Base-by-base conservation (phyloP, 2,113 vertebrate genomes). In the Microcebus tavaratra region DNA sequence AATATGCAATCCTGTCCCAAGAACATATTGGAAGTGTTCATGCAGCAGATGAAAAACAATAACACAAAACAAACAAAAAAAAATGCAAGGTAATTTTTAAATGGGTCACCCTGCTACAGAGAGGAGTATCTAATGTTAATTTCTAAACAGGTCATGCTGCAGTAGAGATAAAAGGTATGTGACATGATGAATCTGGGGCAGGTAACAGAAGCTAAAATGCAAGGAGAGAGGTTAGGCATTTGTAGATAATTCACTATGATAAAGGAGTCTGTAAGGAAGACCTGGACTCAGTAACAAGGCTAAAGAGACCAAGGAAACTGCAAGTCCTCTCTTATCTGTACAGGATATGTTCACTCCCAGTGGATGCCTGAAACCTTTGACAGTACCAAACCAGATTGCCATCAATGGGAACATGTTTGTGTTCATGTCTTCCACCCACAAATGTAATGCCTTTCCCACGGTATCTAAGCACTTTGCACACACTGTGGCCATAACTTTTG, bases 31-130 rank as follows among this genome's bases (percentile, higher is more conserved):
- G 17, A 78, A 57, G 8, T 57, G 14, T 84, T 92, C 29, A 17
- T 45, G 18, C 7, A 39, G 27, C 59, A 75, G 36, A 65, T 6
- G 39, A 79, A 73, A 94, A 85, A 36, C 57, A 39, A 68, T 4
- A 86, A 82, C 17, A 76, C 39, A 34, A 55, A n/a, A 79, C 48
- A 81, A 53, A 70, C 14, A 82, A 53, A 45, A 45, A 45, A 20
- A 85, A 57, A 63, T 63, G 25, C 53, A 81, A 76, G 70, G 27
- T 93, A 81, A 88, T 72, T 88, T 65, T 53, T 63, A 97, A 94
- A 82, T 81, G 79, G 85, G 73, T 73, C 65, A 80, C 27, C 39
- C 18, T 94, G 29, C 70, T 68, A 75, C 53, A 50, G 21, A 84
- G 57, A 88, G 80, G 29, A 82, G 31, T n/a, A 7, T 23, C 42